phyloP scores from a whole-genome alignment of 2,113 vertebrate species.

The Octodon degus region DNA sequence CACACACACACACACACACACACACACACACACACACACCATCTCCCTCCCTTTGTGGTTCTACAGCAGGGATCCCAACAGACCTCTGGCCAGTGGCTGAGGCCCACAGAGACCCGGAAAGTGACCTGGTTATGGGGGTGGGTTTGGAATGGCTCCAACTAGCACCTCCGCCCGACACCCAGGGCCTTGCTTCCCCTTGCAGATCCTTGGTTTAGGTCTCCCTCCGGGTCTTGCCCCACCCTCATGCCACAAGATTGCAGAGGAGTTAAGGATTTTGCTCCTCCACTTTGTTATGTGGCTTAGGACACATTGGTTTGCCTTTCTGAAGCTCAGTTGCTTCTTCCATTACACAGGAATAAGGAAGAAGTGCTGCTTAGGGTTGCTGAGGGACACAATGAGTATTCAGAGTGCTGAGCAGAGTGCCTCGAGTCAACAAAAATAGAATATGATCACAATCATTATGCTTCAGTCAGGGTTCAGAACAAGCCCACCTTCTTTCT shows the following conservation, averaged over 20 bases:
- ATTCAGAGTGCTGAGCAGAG: constrained; percentile 27
- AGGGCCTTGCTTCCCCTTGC: too few relatives aligned
- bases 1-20: too few relatives aligned
- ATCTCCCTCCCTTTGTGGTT: background rate
- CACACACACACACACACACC: too few relatives aligned
- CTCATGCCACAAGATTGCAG: background rate
- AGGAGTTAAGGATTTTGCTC: background rate
- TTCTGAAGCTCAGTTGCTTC: background rate
- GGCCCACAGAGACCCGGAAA: background rate
- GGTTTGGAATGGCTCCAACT: rapidly evolving
- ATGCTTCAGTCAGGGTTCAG: background rate
- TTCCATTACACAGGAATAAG: background rate
- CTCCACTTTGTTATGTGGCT: constrained; percentile 50
- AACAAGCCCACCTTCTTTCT: background rate
- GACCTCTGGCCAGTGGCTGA: background rate
- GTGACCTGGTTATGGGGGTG: rapidly evolving
- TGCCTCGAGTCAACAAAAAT: background rate
- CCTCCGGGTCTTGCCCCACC: background rate
- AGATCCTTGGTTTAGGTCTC: background rate
- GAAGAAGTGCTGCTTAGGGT: background rate
- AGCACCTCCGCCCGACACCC: too few relatives aligned
- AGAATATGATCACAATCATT: constrained; percentile 20
- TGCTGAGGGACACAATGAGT: background rate
- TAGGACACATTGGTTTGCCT: background rate
- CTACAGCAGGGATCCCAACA: background rate